These are phyloP conservation scores for Amazona vittata DNA, from an alignment of 2,113 vertebrate genomes.

Conservation along the genomic window DNA sequence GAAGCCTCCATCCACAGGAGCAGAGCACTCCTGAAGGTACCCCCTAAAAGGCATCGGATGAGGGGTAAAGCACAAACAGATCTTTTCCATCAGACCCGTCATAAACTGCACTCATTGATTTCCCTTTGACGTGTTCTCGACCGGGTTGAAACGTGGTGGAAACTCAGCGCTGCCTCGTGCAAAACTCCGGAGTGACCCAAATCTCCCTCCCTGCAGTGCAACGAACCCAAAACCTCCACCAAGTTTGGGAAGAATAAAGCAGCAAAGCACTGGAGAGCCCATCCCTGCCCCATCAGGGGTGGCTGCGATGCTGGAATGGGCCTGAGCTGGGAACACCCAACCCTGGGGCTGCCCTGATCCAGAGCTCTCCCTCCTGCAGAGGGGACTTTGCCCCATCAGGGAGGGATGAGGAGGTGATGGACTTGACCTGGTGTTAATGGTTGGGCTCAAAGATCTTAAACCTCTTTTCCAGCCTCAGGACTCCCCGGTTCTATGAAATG, in stretches of 20 bases:
- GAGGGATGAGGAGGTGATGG: background rate
- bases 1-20: background rate
- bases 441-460: background rate
- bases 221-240: background rate
- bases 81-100: background rate
- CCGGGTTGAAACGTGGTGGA: background rate
- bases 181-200: background rate
- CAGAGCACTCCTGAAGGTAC: background rate
- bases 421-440: too few relatives aligned
- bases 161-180: background rate
- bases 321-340: background rate
- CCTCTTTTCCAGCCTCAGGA: background rate
- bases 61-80: background rate
- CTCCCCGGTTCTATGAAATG: rapidly evolving
- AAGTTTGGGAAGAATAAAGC: background rate
- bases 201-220: background rate
- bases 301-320: background rate
- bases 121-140: background rate
- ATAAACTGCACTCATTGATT: background rate
- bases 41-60: background rate
- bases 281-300: background rate
- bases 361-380: background rate
- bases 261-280: background rate
- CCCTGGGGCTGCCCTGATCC: background rate
- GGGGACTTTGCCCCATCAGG: background rate